phyloP scores from a whole-genome alignment of 2,113 vertebrate species.

The Scopus umbretta region DNA sequence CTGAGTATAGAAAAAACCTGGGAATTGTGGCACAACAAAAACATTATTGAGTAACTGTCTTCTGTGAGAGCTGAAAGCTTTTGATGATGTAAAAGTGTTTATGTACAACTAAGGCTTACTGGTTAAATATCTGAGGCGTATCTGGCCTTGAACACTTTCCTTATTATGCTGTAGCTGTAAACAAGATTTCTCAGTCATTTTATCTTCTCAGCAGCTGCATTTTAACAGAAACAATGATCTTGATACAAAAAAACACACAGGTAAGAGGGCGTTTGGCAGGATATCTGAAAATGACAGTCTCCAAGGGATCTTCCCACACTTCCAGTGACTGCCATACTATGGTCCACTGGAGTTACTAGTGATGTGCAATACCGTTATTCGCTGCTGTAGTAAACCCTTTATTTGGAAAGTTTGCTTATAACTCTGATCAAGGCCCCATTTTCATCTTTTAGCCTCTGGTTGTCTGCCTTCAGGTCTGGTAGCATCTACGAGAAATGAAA shows the following conservation, averaged over 20 bases:
- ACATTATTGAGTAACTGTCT: conserved; percentile 84
- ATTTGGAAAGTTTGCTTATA: conserved; percentile 96
- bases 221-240: conserved; percentile 80
- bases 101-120: conserved; percentile 99
- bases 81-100: conserved; percentile 85
- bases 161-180: conserved; percentile 86
- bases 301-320: conserved; percentile 63
- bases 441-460: conserved; percentile 99
- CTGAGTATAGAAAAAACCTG: conserved; percentile 68
- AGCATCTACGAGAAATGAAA: conserved; percentile 81
- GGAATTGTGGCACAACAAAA: conserved; percentile 90
- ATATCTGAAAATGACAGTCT: conserved; percentile 75
- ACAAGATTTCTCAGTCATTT: conserved; percentile 86
- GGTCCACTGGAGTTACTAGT: conserved; percentile 81
- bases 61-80: conserved; percentile 86
- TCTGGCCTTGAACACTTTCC: conserved; percentile 86
- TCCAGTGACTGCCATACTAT: conserved; percentile 73
- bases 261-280: conserved; percentile 82
- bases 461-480: conserved; percentile 99
- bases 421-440: conserved; percentile 96
- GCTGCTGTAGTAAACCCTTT: conserved; percentile 77
- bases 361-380: conserved; percentile 87
- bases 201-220: conserved; percentile 84
- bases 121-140: conserved; percentile 95
- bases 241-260: conserved; percentile 74